Evolutionary conservation across 2,888 invertebrate genomes (phyloP).

Genomic region (Agonopterix subpropinquella): DNA sequence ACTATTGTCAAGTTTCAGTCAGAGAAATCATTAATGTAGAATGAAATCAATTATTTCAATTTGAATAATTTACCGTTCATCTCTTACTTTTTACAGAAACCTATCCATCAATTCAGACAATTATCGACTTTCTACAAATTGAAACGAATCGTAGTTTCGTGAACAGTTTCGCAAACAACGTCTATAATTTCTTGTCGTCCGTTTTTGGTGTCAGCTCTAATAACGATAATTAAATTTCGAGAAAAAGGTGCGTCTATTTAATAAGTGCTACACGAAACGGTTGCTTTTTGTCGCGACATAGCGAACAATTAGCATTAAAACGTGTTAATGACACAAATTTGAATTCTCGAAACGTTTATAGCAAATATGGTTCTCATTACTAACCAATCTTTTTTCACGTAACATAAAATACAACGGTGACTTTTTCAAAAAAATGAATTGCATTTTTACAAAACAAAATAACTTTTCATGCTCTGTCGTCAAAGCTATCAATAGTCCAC

Average conservation of each 20-base stretch:
- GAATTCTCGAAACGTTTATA: conserved; percentile 43
- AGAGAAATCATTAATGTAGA: conserved; percentile 51
- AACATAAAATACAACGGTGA: no score
- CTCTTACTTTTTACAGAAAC: conserved; percentile 33
- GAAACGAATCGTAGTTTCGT: conserved; percentile 41
- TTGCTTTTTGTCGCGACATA: conserved; percentile 47
- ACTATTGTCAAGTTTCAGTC: conserved; percentile 46
- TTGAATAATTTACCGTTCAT: conserved; percentile 13
- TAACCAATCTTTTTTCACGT: background rate
- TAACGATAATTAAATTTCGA: conserved; percentile 70
- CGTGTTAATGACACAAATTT: conserved; percentile 65
- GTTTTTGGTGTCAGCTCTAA: conserved; percentile 60
- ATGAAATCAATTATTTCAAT: conserved; percentile 46
- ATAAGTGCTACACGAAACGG: conserved; percentile 65
- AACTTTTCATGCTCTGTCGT: conserved; percentile 42
- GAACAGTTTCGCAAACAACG: conserved; percentile 56
- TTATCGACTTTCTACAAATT: conserved; percentile 63
- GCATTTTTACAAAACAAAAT: conserved; percentile 30
- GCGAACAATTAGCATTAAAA: conserved; percentile 60
- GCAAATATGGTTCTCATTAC: conserved; percentile 28
- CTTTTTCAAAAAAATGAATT: no score
- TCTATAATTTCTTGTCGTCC: conserved; percentile 39
- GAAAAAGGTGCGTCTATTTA: conserved; percentile 53
- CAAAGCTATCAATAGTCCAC: conserved; percentile 37
- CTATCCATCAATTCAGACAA: conserved; percentile 29